These are phyloP conservation scores for Otolemur crassicaudatus DNA, from an alignment of 2,797 vertebrate species.

Conservation along the genomic window DNA sequence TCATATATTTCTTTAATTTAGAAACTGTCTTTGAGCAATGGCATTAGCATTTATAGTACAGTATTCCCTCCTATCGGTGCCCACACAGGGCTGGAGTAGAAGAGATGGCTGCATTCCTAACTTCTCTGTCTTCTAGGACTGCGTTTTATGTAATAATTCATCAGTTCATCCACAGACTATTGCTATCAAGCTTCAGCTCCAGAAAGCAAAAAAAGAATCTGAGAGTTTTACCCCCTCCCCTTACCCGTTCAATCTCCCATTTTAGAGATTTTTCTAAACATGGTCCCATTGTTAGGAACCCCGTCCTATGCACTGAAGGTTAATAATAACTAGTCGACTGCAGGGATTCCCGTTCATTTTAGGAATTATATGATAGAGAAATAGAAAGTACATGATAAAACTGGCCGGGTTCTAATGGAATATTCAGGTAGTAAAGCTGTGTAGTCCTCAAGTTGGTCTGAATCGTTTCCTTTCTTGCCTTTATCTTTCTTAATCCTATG, in stretches of 20 bases:
- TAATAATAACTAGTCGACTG: background rate
- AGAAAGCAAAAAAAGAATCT: background rate
- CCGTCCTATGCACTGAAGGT: background rate
- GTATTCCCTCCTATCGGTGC: background rate
- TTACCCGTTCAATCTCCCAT: background rate
- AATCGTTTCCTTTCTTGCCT: background rate
- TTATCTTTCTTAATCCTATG: background rate
- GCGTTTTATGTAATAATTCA: background rate
- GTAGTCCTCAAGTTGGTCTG: background rate
- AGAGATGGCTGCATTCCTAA: background rate
- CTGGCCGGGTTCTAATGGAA: fast-evolving
- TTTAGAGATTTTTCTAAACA: background rate
- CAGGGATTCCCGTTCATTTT: background rate
- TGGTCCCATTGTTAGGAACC: background rate
- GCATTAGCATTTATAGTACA: background rate
- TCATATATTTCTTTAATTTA: background rate
- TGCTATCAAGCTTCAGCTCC: background rate
- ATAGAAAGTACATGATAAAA: background rate
- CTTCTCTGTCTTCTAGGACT: no score
- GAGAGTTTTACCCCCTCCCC: background rate
- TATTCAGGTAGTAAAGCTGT: background rate
- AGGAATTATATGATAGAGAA: background rate
- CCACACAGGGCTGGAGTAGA: background rate
- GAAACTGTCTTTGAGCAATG: background rate
- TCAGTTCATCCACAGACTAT: background rate